Percentiles rank a stretch among this genome's conserved stretches.
Evolutionary conservation across 2,888 invertebrate genomes (phyloP).

Genomic region (Saturnia pavonia): DNA sequence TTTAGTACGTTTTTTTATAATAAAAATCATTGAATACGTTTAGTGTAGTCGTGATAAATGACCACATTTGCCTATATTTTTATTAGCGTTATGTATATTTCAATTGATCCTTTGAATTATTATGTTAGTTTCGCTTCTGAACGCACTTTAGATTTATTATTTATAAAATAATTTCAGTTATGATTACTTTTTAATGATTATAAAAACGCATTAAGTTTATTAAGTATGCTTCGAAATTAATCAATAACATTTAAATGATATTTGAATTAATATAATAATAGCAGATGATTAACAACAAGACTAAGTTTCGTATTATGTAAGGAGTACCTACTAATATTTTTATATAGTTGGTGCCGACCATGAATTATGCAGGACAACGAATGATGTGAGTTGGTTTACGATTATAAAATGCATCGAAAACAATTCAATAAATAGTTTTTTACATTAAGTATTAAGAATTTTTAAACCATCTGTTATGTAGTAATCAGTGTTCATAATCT

Average conservation of each 20-base stretch:
- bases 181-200: background rate
- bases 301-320: background rate
- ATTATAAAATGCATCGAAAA: background rate
- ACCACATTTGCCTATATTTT: too few species aligned
- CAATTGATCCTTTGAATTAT: too few species aligned
- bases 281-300: background rate
- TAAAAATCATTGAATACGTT: too few species aligned
- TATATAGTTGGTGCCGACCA: slow-evolving; percentile 5
- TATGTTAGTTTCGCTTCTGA: too few species aligned
- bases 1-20: too few species aligned
- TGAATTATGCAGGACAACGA: slow-evolving; percentile 4
- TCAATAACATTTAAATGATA: background rate
- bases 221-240: background rate
- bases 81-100: too few species aligned
- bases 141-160: background rate
- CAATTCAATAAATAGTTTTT: too few species aligned
- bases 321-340: slow-evolving; percentile 2
- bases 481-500: background rate
- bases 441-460: background rate
- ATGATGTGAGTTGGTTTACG: background rate
- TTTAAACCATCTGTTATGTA: background rate
- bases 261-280: background rate
- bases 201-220: background rate
- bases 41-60: too few species aligned
- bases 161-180: background rate